phyloP scores from a whole-genome alignment of 2,113 vertebrate species.

The Chaetura pelagica region DNA sequence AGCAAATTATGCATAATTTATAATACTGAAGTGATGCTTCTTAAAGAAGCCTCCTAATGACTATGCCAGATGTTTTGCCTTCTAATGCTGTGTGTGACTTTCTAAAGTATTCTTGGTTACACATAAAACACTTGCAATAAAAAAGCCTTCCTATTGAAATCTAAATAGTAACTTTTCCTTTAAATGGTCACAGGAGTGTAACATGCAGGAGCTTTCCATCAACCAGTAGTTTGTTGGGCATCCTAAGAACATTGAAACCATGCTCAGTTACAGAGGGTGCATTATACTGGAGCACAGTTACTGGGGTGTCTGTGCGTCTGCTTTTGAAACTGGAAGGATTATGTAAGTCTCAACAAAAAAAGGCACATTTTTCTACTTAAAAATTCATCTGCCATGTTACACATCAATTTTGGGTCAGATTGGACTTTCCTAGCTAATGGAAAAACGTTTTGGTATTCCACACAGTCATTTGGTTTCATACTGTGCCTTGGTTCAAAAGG shows the following conservation, averaged over 20 bases:
- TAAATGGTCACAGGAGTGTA: not conserved
- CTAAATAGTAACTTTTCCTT: not conserved
- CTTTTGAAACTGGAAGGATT: not conserved
- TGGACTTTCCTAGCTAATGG: not conserved
- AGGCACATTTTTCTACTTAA: not conserved
- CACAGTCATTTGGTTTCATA: not conserved
- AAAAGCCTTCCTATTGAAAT: not conserved
- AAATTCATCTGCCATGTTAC: not conserved
- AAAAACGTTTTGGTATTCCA: not conserved
- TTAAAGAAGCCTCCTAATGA: not conserved
- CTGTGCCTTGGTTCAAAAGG: not conserved
- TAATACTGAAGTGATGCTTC: not conserved
- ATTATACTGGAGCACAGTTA: not conserved
- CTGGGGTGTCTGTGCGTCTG: not conserved
- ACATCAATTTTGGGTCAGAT: not conserved
- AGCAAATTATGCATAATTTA: not conserved
- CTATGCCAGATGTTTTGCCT: not conserved
- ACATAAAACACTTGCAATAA: not conserved
- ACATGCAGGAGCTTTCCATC: not conserved
- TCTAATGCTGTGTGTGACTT: not conserved
- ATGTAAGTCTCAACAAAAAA: not conserved
- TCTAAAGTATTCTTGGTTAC: not conserved
- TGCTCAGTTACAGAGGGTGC: not conserved
- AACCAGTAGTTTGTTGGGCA: not conserved
- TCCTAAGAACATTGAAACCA: not conserved